Base-by-base conservation (phyloP, 1,140 invertebrate species). In the Magallana angulata region DNA sequence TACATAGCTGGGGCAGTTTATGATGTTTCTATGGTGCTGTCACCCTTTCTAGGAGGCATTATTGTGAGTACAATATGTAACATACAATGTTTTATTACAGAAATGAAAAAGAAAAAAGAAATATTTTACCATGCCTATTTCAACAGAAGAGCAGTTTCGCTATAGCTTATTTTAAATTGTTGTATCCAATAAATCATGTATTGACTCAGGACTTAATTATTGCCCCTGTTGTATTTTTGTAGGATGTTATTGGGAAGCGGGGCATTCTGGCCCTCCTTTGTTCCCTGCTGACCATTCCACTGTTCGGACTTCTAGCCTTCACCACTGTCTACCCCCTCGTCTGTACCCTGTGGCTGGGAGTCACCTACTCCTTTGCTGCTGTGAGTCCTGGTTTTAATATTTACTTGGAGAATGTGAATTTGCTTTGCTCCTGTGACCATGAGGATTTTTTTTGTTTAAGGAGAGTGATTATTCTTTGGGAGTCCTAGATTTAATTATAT, bases 281-380 rank as follows among this genome's bases (percentile, higher is more conserved):
- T 90, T 92, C 94, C 36, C 56, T 94, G 9, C 88, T 95, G 57
- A 94, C 94, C 1, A 93, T 95, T 62, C 95, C 95, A 8, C 94
- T 95, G 12, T 95, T 95, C 93, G 94, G 93, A 57, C 85, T 95
- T 3, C 89, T 95, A 80, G 95, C 94, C 6, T 95, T 95, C 88
- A 93, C 92, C 8, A 56, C 89, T 56, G 92, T 94, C 11, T 93
- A 93, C 89, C 94, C 95, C 11, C 89, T 95, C 2, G 91, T 95
- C 8, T 89, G 93, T 18, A 95, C 94, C 12, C 24, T 95, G 6
- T 95, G 94, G 94, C 92, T 95, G 3, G 95, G 95, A 62, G 82
- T 95, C 56, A 95, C 94, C n/a, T 95, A 95, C 90, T 95, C 94
- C 14, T 93, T 95, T 91, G 94, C 94, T 89, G 95, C 95, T 16